Base-by-base conservation (phyloP, 2,797 vertebrate species). In the Muscicapa striata region DNA sequence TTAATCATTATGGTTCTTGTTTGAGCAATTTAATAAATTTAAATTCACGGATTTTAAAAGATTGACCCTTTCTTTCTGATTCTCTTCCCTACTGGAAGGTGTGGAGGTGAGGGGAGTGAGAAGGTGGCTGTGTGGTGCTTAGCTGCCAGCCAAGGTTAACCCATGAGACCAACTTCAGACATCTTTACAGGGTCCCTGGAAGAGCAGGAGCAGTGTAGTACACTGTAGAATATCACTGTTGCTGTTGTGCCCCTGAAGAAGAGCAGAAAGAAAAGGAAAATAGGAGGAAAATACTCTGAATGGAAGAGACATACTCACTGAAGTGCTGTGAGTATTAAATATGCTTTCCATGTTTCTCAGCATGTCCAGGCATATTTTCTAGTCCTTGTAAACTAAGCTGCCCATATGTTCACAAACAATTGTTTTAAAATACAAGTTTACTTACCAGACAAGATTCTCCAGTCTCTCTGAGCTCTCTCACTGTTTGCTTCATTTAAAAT, bases 401-500 rank as follows among this genome's bases (percentile, higher is more conserved):
- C 55, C 94, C 93, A 69, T 90, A 94, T 95, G 85, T 88, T 96
- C 67, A 66, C 69, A 87, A 95, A 81, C 74, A 93, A 75, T 90
- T 10, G 4, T 88, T 95, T 85, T 87, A 88, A 94, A 95, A 74
- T 52, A 87, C 40, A 89, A 82, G 94, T 93, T 94, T 91, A 82
- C 83, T 88, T 82, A 93, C 69, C 45, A 91, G 93, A 79, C 52
- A 84, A 74, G 75, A 55, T 75, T 95, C 76, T 80, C 61, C 54
- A 30, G 61, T 72, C 72, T 90, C 84, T 87, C 73, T 63, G 76
- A 91, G 48, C 21, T 59, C 78, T 94, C 89, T 78, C 46, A 21
- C 84, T 80, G 83, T 86, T 96, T 76, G 73, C 83, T 95, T 97
- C 94, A 96, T 96, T 97, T 97, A 96, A 96, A 94, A 94, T 96